Evolutionary conservation across 2,797 vertebrate species (phyloP).

Genomic region (Alca torda): DNA sequence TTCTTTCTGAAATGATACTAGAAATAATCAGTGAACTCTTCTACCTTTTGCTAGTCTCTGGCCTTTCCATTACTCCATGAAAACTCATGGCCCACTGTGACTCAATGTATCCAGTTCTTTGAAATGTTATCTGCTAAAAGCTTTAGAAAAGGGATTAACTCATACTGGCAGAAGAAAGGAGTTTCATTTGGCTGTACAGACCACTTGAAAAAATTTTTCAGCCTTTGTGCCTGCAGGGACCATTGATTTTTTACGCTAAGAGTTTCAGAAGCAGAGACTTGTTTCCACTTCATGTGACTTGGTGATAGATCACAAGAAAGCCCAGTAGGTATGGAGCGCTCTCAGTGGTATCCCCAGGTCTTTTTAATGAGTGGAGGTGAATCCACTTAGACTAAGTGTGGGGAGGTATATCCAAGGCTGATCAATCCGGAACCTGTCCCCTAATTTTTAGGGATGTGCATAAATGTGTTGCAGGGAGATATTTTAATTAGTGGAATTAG

Average conservation of each 20-base stretch:
- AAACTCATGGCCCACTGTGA: background rate
- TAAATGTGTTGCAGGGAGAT: background rate
- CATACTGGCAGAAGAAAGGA: background rate
- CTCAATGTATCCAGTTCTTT: conserved; percentile 10
- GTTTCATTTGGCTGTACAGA: background rate
- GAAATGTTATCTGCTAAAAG: conserved; percentile 12
- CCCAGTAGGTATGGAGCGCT: background rate
- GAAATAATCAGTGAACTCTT: background rate
- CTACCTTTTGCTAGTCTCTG: background rate
- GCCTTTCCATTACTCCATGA: background rate
- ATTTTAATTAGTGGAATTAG: background rate
- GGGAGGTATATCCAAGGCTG: background rate
- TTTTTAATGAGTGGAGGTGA: background rate
- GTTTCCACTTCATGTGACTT: background rate
- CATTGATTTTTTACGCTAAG: background rate
- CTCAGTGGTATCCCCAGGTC: background rate
- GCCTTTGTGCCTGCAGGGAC: background rate
- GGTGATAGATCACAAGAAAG: background rate
- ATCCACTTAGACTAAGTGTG: background rate
- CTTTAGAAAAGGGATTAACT: background rate
- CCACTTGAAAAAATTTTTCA: background rate
- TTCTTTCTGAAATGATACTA: background rate
- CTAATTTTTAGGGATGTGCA: background rate
- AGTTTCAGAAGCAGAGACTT: background rate
- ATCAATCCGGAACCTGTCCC: background rate